Evolutionary conservation across 2,113 vertebrate genomes (phyloP).

Genomic region (Ochotona princeps): DNA sequence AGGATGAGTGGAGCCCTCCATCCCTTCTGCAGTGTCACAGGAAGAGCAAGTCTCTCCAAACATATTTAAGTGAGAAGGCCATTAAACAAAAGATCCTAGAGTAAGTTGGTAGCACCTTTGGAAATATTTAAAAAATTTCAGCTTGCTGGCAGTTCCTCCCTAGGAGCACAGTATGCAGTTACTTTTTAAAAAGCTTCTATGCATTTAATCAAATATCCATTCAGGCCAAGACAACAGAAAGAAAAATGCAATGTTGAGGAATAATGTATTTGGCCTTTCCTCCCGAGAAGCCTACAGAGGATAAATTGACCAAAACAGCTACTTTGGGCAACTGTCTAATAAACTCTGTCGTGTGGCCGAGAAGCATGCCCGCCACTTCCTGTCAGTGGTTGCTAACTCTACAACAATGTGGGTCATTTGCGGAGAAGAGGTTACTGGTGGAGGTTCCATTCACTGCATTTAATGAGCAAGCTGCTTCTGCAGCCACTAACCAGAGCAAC

Average conservation of each 20-base stretch:
- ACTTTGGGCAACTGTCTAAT: conserved; percentile 47
- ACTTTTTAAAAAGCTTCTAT: neutral
- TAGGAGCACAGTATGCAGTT: neutral
- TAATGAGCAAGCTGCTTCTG: conserved; percentile 63
- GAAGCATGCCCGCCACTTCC: conserved; percentile 64
- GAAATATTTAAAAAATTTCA: conserved; percentile 31
- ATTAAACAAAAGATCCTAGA: conserved; percentile 25
- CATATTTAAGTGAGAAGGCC: conserved; percentile 21
- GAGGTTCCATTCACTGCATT: conserved; percentile 46
- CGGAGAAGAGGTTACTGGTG: conserved; percentile 35
- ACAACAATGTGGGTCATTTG: conserved; percentile 63
- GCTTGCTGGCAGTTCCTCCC: conserved; percentile 9
- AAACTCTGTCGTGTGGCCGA: conserved; percentile 60
- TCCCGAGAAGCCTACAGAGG: conserved; percentile 1
- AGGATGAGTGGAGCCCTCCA: neutral
- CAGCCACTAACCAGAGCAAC: conserved; percentile 71
- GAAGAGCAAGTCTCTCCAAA: neutral
- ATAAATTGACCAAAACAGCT: conserved; percentile 50
- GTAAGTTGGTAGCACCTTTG: conserved; percentile 19
- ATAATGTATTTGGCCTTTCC: neutral
- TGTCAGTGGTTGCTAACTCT: conserved; percentile 20
- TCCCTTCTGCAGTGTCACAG: neutral
- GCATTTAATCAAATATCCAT: neutral
- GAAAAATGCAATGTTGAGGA: conserved; percentile 13
- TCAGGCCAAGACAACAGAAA: conserved; percentile 25